Percentiles rank a stretch among this genome's conserved stretches.
Evolutionary conservation across 2,113 vertebrate genomes (phyloP).

Genomic region (Corythoichthys intestinalis): DNA sequence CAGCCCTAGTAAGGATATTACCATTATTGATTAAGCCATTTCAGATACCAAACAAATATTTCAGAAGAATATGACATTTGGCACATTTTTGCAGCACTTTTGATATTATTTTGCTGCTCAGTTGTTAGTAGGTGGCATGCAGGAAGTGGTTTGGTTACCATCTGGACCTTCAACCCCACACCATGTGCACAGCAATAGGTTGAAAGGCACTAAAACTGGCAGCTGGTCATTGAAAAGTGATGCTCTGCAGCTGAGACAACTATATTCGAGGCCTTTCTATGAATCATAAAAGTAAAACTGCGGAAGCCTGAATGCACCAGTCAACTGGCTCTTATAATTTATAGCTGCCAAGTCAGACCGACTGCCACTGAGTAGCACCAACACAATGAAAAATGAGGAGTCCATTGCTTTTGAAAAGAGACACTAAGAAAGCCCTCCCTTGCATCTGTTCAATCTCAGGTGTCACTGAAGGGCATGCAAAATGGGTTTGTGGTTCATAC

Average conservation of each 20-base stretch:
- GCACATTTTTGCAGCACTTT: slow-evolving; percentile 17
- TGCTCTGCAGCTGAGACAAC: slow-evolving; percentile 34
- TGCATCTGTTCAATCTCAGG: slow-evolving; percentile 24
- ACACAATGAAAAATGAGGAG: slow-evolving; percentile 26
- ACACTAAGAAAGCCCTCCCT: slow-evolving; percentile 9
- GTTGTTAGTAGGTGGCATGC: slow-evolving; percentile 29
- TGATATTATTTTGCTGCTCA: slow-evolving; percentile 18
- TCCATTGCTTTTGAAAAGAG: slow-evolving; percentile 28
- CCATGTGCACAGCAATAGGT: slow-evolving; percentile 25
- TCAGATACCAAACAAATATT: neutral
- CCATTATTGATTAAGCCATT: too few species aligned
- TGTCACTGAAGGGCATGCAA: slow-evolving; percentile 35
- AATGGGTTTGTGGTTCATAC: slow-evolving; percentile 26
- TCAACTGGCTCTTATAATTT: slow-evolving; percentile 36
- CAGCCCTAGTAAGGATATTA: too few species aligned
- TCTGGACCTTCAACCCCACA: slow-evolving; percentile 37
- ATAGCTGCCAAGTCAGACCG: slow-evolving; percentile 41
- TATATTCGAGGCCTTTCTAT: slow-evolving; percentile 15
- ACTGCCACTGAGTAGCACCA: slow-evolving; percentile 34
- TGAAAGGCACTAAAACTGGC: slow-evolving; percentile 52
- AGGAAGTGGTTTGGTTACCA: slow-evolving; percentile 42
- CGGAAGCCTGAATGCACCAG: slow-evolving; percentile 5
- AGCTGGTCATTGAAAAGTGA: slow-evolving; percentile 52
- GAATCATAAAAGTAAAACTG: slow-evolving; percentile 25
- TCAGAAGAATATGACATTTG: neutral